Conservation (phyloP, 2,888 invertebrate species). For the Aphodius sticticus region DNA sequence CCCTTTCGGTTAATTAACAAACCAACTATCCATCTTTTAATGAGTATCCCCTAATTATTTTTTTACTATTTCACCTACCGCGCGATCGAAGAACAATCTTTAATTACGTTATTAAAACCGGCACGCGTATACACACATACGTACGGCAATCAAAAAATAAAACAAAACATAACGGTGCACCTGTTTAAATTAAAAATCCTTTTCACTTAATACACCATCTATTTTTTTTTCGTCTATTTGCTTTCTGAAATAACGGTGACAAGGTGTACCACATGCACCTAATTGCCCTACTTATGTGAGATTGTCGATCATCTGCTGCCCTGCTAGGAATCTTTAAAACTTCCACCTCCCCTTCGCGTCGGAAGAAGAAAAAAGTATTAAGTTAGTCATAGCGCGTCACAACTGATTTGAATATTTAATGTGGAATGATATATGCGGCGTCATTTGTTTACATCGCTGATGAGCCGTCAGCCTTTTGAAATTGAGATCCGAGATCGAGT, state of each 20-base stretch:
- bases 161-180: not conserved
- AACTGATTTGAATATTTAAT: constrained; percentile 41
- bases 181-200: constrained; percentile 4
- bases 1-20: not conserved
- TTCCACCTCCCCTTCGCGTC: not conserved
- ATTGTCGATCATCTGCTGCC: not conserved
- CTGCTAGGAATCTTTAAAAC: not conserved
- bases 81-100: not conserved
- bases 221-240: not conserved
- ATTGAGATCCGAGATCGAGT: constrained; percentile 25
- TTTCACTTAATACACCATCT: not conserved
- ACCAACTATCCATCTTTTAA: not conserved
- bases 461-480: constrained; percentile 34
- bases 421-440: constrained; percentile 38
- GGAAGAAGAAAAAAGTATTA: constrained; percentile 27
- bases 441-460: constrained; percentile 37
- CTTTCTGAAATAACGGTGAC: not conserved
- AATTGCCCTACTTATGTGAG: not conserved
- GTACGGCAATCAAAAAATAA: not conserved
- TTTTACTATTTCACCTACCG: constrained; percentile 4
- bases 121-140: not conserved
- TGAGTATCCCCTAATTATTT: constrained; percentile 4
- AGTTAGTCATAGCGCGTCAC: constrained; percentile 30
- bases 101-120: constrained; percentile 4
- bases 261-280: not conserved